Conservation (phyloP, 2,888 invertebrate species). For the Lepidochitona cinerea region DNA sequence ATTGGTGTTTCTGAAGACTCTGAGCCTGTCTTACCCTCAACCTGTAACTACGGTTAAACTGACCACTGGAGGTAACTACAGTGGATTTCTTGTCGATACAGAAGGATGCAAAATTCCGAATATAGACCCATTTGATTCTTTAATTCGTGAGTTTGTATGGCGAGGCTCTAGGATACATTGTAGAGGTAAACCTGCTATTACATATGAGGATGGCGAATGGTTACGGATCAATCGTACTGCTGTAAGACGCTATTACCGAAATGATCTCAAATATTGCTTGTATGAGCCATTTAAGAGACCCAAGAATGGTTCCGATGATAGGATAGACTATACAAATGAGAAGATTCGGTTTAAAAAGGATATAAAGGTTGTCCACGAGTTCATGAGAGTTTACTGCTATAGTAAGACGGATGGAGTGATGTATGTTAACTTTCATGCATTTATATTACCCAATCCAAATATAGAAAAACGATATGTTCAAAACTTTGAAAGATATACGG, state of each 20-base stretch:
- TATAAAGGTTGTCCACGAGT: not conserved
- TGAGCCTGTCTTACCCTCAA: no score
- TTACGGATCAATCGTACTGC: not conserved
- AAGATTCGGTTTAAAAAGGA: not conserved
- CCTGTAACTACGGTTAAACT: not conserved
- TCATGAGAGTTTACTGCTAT: constrained; percentile 36
- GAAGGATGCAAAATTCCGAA: not conserved
- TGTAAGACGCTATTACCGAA: not conserved
- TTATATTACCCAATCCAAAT: constrained; percentile 24
- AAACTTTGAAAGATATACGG: not conserved
- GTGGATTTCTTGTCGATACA: constrained; percentile 28
- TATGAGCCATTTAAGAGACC: not conserved
- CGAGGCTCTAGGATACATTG: not conserved
- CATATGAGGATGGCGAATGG: not conserved
- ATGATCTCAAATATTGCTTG: no score
- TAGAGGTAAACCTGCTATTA: not conserved
- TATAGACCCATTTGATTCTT: not conserved
- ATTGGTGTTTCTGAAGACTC: no score
- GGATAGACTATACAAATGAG: constrained; percentile 22
- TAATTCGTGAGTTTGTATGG: not conserved
- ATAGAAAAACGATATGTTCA: not conserved
- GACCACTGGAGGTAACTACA: not conserved
- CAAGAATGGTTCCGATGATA: not conserved
- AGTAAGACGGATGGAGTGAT: constrained; percentile 20
- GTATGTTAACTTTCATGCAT: constrained; percentile 38